These are phyloP conservation scores for Acromyrmex echinatior DNA, from an alignment of 1,140 invertebrate genomes.

Conservation along the genomic window DNA sequence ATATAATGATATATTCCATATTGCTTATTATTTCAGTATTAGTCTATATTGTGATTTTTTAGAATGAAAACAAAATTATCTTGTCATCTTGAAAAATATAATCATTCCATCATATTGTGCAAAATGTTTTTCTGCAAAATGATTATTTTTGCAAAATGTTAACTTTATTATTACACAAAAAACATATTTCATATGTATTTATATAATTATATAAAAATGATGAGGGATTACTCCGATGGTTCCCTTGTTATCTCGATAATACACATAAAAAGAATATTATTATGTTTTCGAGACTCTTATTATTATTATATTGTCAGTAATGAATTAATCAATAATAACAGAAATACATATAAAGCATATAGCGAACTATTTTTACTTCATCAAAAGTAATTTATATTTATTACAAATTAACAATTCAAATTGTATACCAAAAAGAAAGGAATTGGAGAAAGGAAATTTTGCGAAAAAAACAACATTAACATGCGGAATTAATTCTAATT, in stretches of 20 bases:
- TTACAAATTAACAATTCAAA: constrained; percentile 46
- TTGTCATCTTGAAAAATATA: too few species aligned
- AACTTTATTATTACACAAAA: too few species aligned
- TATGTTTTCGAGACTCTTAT: not conserved
- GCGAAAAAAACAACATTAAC: not conserved
- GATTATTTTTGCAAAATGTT: too few species aligned
- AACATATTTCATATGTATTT: too few species aligned
- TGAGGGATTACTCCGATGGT: too few species aligned
- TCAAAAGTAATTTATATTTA: constrained; percentile 26
- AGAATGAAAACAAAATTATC: too few species aligned
- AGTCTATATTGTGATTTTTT: too few species aligned
- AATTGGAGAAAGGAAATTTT: not conserved
- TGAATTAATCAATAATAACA: constrained; percentile 18
- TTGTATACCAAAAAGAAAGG: not conserved
- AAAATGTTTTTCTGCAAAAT: too few species aligned
- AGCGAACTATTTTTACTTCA: not conserved
- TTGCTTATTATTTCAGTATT: too few species aligned
- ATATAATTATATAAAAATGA: too few species aligned
- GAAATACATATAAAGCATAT: not conserved
- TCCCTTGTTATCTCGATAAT: not conserved
- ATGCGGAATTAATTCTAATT: not conserved
- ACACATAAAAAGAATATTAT: not conserved
- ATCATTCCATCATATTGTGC: too few species aligned
- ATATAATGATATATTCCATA: too few species aligned
- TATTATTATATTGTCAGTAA: not conserved